Conservation (phyloP, 2,797 vertebrate genomes). For the Coregonus ussuriensis region DNA sequence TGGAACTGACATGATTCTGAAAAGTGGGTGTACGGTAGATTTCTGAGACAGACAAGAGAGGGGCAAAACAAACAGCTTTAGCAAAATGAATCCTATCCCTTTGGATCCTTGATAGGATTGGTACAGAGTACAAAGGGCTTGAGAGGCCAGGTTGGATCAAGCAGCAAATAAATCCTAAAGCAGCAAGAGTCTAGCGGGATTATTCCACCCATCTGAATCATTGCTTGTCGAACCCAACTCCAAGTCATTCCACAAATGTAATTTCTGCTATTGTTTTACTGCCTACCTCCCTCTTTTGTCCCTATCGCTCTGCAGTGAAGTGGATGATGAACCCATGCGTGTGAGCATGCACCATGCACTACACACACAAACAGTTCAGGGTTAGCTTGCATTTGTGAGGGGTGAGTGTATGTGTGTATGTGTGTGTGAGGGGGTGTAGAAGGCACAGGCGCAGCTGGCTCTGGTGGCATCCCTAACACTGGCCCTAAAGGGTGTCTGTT, state of each 20-base stretch:
- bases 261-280: background rate
- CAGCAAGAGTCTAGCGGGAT: background rate
- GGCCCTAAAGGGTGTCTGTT: constrained; percentile 34
- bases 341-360: too few relatives aligned
- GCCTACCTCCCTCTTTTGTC: background rate
- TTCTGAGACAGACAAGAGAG: too few relatives aligned
- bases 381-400: constrained; percentile 8
- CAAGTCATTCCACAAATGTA: background rate
- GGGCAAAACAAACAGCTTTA: too few relatives aligned
- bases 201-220: background rate
- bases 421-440: background rate
- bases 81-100: too few relatives aligned
- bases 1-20: too few relatives aligned
- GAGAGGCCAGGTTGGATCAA: background rate
- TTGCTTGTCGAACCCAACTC: background rate
- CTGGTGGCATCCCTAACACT: constrained; percentile 35
- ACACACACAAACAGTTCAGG: constrained; percentile 10
- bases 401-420: background rate
- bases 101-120: background rate
- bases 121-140: constrained; percentile 2
- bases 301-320: constrained; percentile 20
- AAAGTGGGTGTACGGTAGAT: too few relatives aligned
- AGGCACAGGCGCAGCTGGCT: constrained; percentile 45
- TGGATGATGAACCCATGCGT: too few relatives aligned
- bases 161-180: background rate